Conservation (phyloP, 2,113 vertebrate genomes). For the Megaceryle torquata region DNA sequence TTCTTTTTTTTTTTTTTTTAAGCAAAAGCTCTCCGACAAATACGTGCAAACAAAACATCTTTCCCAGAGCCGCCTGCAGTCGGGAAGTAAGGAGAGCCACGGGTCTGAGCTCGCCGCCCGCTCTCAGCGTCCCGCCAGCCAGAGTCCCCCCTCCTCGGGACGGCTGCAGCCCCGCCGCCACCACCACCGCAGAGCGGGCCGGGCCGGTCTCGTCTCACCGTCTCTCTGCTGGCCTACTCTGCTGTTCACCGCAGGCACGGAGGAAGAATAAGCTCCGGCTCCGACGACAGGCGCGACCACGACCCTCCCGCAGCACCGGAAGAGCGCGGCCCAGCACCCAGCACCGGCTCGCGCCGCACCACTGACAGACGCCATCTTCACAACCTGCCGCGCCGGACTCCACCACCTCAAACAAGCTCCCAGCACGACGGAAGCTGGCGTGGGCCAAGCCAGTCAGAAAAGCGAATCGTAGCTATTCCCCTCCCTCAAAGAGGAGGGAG, state of each 20-base stretch:
- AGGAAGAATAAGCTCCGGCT: not conserved
- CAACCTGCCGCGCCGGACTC: accelerated
- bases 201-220: not conserved
- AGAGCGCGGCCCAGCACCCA: not conserved
- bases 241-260: not conserved
- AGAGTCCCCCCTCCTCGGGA: accelerated
- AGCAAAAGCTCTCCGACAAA: not conserved
- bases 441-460: not conserved
- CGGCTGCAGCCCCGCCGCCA: too few species aligned
- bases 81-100: accelerated
- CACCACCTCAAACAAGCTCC: accelerated
- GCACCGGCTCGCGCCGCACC: accelerated
- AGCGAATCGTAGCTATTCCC: accelerated
- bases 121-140: too few species aligned
- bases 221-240: not conserved
- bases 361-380: not conserved
- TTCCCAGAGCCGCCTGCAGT: not conserved
- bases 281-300: not conserved
- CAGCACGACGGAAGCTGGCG: not conserved
- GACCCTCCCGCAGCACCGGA: not conserved
- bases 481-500: not conserved
- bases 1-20: too few species aligned
- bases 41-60: accelerated
- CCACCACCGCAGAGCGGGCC: accelerated
- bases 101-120: too few species aligned